A percentile compares a stretch with the other conserved stretches of the same genome.
phyloP scores from a whole-genome alignment of 2,113 vertebrate genomes.

The Tinamus guttatus region DNA sequence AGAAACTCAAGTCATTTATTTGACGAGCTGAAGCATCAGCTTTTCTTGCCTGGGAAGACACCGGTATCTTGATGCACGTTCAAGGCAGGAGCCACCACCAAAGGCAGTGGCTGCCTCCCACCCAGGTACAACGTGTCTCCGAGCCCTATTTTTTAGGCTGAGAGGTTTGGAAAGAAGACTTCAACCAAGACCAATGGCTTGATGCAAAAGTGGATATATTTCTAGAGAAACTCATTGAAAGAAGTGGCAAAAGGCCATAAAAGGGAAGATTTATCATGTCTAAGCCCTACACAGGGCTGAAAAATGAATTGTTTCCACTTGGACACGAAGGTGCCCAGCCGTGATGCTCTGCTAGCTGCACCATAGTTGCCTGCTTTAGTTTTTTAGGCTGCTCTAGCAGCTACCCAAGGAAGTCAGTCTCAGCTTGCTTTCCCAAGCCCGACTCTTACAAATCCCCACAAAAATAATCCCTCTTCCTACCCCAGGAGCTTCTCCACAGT shows the following conservation, averaged over 20 bases:
- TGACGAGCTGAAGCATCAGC: not conserved
- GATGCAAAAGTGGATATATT: not conserved
- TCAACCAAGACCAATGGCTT: not conserved
- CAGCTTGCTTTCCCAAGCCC: not conserved
- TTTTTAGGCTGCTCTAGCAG: not conserved
- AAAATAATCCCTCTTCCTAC: not conserved
- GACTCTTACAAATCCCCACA: not conserved
- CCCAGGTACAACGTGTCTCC: rapidly evolving
- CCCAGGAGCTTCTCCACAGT: rapidly evolving
- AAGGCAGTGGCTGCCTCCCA: not conserved
- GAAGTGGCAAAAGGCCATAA: not conserved
- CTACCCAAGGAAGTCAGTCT: not conserved
- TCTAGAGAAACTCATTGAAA: not conserved
- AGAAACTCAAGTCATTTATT: not conserved
- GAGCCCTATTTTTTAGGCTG: not conserved
- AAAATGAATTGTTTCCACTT: not conserved
- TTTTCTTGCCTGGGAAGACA: not conserved
- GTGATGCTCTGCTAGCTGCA: rapidly evolving
- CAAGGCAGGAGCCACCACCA: not conserved
- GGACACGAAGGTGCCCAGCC: not conserved
- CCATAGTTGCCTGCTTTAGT: not conserved
- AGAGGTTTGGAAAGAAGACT: not conserved
- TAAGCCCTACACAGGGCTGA: not conserved
- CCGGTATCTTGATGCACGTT: not conserved
- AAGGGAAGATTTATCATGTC: not conserved